Base-by-base conservation (phyloP, 2,888 invertebrate species). In the Troides helena region DNA sequence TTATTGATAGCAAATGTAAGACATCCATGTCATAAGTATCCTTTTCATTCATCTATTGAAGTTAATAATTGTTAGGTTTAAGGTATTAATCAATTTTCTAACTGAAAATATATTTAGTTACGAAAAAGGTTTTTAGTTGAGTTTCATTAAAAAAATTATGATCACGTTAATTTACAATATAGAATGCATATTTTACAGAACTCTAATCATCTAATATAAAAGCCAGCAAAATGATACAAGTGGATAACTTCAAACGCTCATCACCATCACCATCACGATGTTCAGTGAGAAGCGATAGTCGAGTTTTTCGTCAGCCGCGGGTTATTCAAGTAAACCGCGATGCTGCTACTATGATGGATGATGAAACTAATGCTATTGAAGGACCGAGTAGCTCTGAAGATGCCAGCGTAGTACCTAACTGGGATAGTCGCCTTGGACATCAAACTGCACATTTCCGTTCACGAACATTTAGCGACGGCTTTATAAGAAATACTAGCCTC, bases 321-420 rank as follows among this genome's bases (percentile, higher is more conserved):
- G 90, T 93, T 71, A 93, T 93, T 74, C 89, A 88, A 64, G 93
- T 93, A 70, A 93, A 93, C 78, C 87, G 93, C 39, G 93, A 93
- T 77, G 93, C 90, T 17, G 83, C 92, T 72, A 93, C 93, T 56
- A 93, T 93, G 93, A 88, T 92, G 78, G 93, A 91, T 59, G 88
- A 85, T 53, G 87, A 87, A 76, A 76, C 83, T 43, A 81, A 82
- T 71, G 79, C 75, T 39, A 75, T 80, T 17, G 76, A 72, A 25
- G 74, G 73, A 57, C 72, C 73, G 59, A 74, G 74, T 10, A 72
- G 67, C 43, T 73, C 72, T 56, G 73, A 73, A 62, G 78, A 76
- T 62, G 75, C 75, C 36, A 77, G 75, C 23, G 73, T 77, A 60
- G 68, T 80, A 5, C 74, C 81, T 5, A 88, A 89, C 72, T 89